phyloP scores from a whole-genome alignment of 2,113 vertebrate species.

The Panthera tigris region DNA sequence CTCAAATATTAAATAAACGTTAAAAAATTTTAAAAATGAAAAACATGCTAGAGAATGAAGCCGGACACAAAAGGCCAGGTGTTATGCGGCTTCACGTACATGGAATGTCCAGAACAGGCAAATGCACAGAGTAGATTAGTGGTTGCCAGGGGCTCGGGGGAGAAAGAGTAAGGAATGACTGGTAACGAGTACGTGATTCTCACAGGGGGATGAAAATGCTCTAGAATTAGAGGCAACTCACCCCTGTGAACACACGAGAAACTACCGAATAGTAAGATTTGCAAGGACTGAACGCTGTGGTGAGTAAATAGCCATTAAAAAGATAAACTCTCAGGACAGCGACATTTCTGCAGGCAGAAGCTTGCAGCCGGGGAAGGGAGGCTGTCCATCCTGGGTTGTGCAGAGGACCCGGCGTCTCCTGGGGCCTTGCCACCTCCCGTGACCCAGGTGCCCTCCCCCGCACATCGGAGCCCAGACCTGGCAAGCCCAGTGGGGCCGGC shows the following conservation, averaged over 20 bases:
- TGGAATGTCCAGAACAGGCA: fast-evolving
- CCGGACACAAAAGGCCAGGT: fast-evolving
- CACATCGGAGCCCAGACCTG: constrained; percentile 81
- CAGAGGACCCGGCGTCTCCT: not conserved
- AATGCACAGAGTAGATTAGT: fast-evolving
- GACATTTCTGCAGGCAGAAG: not conserved
- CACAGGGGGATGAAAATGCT: not conserved
- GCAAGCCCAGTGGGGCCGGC: constrained; percentile 79
- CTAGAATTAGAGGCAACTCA: not conserved
- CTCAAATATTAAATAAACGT: too few species aligned
- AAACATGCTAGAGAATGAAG: fast-evolving
- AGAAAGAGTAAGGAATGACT: not conserved
- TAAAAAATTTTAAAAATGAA: too few species aligned
- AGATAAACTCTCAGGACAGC: not conserved
- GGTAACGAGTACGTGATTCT: not conserved
- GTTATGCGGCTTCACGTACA: fast-evolving
- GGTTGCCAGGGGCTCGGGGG: not conserved
- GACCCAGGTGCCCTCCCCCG: not conserved
- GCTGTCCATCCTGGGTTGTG: not conserved
- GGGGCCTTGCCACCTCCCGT: not conserved
- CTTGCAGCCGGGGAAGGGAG: not conserved
- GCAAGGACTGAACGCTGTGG: not conserved
- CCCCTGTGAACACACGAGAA: not conserved
- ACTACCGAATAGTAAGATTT: fast-evolving
- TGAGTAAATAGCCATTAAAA: not conserved